Base-by-base conservation (phyloP, 2,888 invertebrate genomes). In the Nowickia ferox region DNA sequence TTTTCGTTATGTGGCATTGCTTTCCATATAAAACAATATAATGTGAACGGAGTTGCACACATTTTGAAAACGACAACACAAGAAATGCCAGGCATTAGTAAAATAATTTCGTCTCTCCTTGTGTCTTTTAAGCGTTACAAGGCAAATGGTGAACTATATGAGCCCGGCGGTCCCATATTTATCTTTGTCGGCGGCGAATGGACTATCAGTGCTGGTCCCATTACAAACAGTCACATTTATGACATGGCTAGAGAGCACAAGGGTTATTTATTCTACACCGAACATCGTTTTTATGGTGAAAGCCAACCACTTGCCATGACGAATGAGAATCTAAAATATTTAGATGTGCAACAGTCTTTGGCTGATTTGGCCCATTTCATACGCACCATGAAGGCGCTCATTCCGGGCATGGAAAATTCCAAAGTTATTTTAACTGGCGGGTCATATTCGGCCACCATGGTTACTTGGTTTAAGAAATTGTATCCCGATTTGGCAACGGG, bases 271-370 rank as follows among this genome's bases (percentile, higher is more conserved):
- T 95, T 96, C 90, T 95, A 95, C 88, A 95, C 97, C 0, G 97
- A 97, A 90, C 97, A 97, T 91, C 94, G 97, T 87, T 97, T 95
- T 91, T 97, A 97, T 90, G 97, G 97, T 2, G 89, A 94, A 74
- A 97, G 96, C 87, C 94, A 94, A 84, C 97, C 97, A 0, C 95
- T 95, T 22, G 91, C 94, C 68, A 93, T 94, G 84, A 93, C 93
- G 19, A 91, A 94, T 0, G 93, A 94, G 87, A 95, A 94, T 89
- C 90, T 96, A 9, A 93, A 94, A 66, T 95, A 94, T 89, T 90
- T 96, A 19, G 94, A 93, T 90, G 94, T 95, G 0, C 95, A 95
- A 82, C 96, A 96, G 89, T 95, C 96, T 0, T 90, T 96, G 17
- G 95, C 95, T 0, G 96, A 96, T 90, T 92, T 96, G 13, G 95